Evolutionary conservation across 2,113 vertebrate species (phyloP).

Genomic region (Gorsachius goisagi): DNA sequence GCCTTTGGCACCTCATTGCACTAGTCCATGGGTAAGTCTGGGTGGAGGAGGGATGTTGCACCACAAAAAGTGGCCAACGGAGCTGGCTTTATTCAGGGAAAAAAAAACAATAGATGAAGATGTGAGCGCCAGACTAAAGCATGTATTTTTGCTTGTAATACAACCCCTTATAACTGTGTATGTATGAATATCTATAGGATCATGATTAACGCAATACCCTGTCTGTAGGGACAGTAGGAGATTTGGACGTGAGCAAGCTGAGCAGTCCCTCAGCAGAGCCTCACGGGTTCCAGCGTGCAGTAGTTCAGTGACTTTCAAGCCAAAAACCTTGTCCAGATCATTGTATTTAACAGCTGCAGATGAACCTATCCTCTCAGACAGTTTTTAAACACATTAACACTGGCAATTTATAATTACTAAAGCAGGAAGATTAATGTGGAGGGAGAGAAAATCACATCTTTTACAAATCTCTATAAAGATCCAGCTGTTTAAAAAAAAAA

Average conservation of each 20-base stretch:
- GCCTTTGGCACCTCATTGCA: background rate
- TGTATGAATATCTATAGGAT: background rate
- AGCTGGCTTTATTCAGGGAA: background rate
- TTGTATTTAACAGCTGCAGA: background rate
- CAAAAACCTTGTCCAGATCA: background rate
- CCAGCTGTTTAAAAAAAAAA: background rate
- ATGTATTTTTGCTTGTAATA: background rate
- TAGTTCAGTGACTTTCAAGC: background rate
- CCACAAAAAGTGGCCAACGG: background rate
- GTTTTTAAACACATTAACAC: background rate
- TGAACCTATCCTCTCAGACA: background rate
- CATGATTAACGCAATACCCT: background rate
- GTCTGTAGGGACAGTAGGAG: background rate
- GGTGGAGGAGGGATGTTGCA: background rate
- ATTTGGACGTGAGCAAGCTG: background rate
- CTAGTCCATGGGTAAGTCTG: background rate
- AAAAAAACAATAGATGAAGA: rapidly evolving
- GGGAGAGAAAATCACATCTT: background rate
- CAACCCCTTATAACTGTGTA: background rate
- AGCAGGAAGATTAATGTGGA: background rate
- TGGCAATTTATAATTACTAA: background rate
- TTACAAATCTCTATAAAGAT: background rate
- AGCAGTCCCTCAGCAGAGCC: background rate
- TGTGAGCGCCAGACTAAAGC: background rate
- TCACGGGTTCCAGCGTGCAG: background rate